Percentiles rank a stretch among this genome's conserved stretches.
These are phyloP conservation scores for Lethocerus indicus DNA, from an alignment of 1,140 invertebrate species.

Conservation along the genomic window DNA sequence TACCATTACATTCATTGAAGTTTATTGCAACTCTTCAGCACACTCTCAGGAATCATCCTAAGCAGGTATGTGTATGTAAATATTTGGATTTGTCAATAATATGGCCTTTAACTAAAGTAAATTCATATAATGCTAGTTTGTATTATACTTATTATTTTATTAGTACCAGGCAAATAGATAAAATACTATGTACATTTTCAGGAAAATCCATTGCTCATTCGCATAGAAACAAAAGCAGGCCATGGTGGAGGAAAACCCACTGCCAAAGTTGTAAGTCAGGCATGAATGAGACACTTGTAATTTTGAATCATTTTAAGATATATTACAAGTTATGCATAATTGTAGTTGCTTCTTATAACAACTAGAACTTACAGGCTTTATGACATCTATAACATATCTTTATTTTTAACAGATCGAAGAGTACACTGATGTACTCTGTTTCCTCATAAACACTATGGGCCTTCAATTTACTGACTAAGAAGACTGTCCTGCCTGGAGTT, in stretches of 20 bases:
- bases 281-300: background rate
- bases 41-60: constrained; percentile 36
- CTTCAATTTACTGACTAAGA: constrained; percentile 34
- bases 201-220: constrained; percentile 74
- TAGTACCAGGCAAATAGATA: too few species aligned
- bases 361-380: background rate
- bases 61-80: constrained; percentile 35
- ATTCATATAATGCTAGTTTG: background rate
- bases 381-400: constrained; percentile 6
- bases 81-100: too few species aligned
- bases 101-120: too few species aligned
- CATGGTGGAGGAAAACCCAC: constrained; percentile 94
- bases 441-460: constrained; percentile 60
- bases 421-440: constrained; percentile 69
- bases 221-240: constrained; percentile 88
- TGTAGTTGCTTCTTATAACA: constrained; percentile 16
- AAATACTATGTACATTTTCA: constrained; percentile 36
- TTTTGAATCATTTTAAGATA: background rate
- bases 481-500: too few species aligned
- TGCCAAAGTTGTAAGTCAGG: constrained; percentile 57
- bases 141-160: too few species aligned
- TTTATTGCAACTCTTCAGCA: constrained; percentile 84
- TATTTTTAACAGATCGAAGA: constrained; percentile 66
- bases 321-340: constrained; percentile 4
- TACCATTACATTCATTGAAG: constrained; percentile 90